Evolutionary conservation across 1,140 invertebrate species (phyloP), one percentile per base, ranked within the genome.

Genomic region (Liolophura sinensis): DNA sequence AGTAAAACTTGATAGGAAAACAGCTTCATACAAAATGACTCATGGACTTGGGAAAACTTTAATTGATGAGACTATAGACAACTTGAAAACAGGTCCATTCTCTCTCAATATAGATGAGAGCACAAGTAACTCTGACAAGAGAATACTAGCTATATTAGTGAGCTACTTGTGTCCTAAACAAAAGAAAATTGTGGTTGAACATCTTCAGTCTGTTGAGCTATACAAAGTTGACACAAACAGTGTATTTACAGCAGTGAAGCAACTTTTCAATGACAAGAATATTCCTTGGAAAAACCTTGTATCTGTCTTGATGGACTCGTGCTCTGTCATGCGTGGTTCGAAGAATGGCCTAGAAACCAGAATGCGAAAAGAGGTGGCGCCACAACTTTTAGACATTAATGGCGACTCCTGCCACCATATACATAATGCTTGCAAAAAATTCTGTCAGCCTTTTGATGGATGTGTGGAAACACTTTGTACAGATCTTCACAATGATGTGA

Each of bases 391-490:
- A 3, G 73, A 73, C 59, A 62, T 76, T 50, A 71, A 71, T 69
- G 73, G 74, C 15, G 73, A 76, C 55, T 60, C 71, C 15, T 76
- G 70, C 51, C 72, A 76, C 40, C 74, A 72, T 62, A 64, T 64
- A 1, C 71, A 75, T 46, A 75, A 71, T 69, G 66, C 68, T 18
- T 16, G 64, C 14, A 71, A 68, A 66, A 31, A 54, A 58, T 67
- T 75, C 22, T 73, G 73, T 62, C 58, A 59, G 7, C 69, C 70
- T n/a, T 75, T 75, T 57, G 62, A 62, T 18, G 47, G 47, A 4
- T 65, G 58, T 25, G 27, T 72, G 1, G 72, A 75, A 68, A 7
- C 7, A 15, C 50, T 72, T 9, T 60, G 52, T 51, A 48, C 6
- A 6, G 69, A 75, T 60, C 14, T 75, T 0, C n/a, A 64, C 31